Percentiles rank a stretch among this genome's conserved stretches.
Conservation (phyloP, 2,888 invertebrate species). For the Eupelmus urozonus region DNA sequence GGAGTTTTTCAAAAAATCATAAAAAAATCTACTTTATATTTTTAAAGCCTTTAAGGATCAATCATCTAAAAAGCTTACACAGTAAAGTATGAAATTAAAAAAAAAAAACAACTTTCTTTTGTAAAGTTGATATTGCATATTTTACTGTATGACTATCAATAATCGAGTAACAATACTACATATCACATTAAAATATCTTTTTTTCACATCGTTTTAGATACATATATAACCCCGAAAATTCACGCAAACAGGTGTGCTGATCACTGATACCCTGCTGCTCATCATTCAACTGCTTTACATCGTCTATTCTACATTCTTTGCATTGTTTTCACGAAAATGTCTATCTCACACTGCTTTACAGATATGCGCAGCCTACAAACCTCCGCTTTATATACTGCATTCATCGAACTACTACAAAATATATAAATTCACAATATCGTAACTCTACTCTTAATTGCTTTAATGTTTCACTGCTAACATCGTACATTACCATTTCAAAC, state of each 20-base stretch:
- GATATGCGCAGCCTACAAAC: slow-evolving; percentile 31
- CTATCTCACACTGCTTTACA: slow-evolving; percentile 44
- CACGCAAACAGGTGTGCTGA: slow-evolving; percentile 29
- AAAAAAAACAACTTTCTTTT: not conserved
- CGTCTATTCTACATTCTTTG: slow-evolving; percentile 8
- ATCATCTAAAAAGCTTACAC: not conserved
- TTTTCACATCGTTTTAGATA: slow-evolving; percentile 8
- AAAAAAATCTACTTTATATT: not conserved
- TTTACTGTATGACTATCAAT: too few relatives aligned
- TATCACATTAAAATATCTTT: slow-evolving; percentile 12
- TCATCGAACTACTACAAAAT: slow-evolving; percentile 18
- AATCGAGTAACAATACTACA: too few relatives aligned
- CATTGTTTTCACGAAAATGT: slow-evolving; percentile 33
- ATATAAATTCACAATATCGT: not conserved
- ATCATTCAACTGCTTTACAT: slow-evolving; percentile 38
- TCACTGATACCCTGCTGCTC: slow-evolving; percentile 28
- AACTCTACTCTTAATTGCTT: slow-evolving; percentile 35
- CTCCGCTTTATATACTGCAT: slow-evolving; percentile 18
- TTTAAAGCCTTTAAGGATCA: not conserved
- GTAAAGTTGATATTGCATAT: not conserved
- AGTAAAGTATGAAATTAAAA: slow-evolving; percentile 1
- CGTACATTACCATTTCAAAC: slow-evolving; percentile 16
- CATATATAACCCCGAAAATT: not conserved
- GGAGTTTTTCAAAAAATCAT: too few relatives aligned
- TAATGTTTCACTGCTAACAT: slow-evolving; percentile 28